Evolutionary conservation across 2,113 vertebrate species (phyloP).

Genomic region (Festucalex cinctus): DNA sequence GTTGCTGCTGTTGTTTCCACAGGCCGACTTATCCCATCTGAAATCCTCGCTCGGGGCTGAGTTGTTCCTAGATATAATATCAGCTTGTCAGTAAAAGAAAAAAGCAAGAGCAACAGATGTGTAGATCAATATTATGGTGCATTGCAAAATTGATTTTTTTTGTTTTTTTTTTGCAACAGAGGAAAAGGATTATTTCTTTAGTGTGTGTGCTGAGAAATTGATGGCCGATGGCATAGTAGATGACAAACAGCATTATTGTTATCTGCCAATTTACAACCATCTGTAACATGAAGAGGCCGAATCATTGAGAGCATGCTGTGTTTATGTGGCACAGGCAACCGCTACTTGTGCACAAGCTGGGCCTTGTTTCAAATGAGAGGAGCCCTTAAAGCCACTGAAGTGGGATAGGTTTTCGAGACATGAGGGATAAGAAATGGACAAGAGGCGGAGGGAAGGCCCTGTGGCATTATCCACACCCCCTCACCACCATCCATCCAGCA

Average conservation of each 20-base stretch:
- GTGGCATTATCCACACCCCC: constrained; percentile 14
- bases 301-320: constrained; percentile 1
- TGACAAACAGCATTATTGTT: constrained; percentile 14
- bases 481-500: constrained; percentile 7
- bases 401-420: constrained; percentile 29
- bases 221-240: background rate
- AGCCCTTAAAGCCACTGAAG: constrained; percentile 37
- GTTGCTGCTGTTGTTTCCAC: background rate
- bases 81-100: constrained; percentile 22
- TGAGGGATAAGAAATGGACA: background rate
- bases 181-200: background rate
- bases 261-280: constrained; percentile 30
- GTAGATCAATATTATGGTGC: constrained; percentile 18
- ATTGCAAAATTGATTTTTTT: constrained; percentile 23
- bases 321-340: constrained; percentile 15
- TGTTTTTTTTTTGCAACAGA: constrained; percentile 17
- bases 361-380: constrained; percentile 19
- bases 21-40: constrained; percentile 16
- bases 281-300: constrained; percentile 19
- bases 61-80: constrained; percentile 23
- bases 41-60: constrained; percentile 26
- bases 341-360: background rate
- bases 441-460: constrained; percentile 8
- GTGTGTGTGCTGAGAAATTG: background rate
- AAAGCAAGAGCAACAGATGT: constrained; percentile 20